phyloP scores from a whole-genome alignment of 2,113 vertebrate species.

The Sylvia atricapilla region DNA sequence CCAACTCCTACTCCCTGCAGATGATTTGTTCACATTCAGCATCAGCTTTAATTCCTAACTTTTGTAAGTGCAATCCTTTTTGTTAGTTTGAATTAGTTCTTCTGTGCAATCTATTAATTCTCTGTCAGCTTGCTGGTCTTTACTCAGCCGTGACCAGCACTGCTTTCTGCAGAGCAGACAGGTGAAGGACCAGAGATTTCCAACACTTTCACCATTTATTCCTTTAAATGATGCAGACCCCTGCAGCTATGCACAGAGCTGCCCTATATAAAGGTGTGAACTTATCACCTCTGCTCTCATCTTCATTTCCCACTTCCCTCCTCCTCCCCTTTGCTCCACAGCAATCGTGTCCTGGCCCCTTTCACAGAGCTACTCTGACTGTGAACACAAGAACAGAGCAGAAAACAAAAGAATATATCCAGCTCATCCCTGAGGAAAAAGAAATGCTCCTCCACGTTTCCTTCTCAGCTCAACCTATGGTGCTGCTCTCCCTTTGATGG shows the following conservation, averaged over 20 bases:
- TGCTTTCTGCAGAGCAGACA: neutral
- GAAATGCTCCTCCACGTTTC: neutral
- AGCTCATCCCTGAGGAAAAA: neutral
- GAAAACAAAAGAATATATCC: constrained; percentile 44
- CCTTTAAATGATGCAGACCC: constrained; percentile 1
- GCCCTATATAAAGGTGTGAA: constrained; percentile 63
- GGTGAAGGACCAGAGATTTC: constrained; percentile 21
- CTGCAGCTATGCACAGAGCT: constrained; percentile 35
- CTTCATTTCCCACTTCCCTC: constrained; percentile 45
- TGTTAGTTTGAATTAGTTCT: neutral
- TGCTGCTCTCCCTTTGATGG: neutral
- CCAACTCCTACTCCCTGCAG: neutral
- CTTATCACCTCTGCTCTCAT: constrained; percentile 56
- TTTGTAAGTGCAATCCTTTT: neutral
- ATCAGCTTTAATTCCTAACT: neutral
- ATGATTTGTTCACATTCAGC: neutral
- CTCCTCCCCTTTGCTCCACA: constrained; percentile 13
- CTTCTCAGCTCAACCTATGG: neutral
- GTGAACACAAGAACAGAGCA: constrained; percentile 38
- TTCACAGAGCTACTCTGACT: constrained; percentile 14
- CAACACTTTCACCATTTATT: constrained; percentile 4
- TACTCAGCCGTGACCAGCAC: neutral
- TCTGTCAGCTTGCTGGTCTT: neutral
- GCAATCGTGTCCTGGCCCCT: neutral
- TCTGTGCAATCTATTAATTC: neutral